Evolutionary conservation across 2,888 invertebrate genomes (phyloP), one percentile per base, ranked within the genome.

Genomic region (Metacarcinus magister): DNA sequence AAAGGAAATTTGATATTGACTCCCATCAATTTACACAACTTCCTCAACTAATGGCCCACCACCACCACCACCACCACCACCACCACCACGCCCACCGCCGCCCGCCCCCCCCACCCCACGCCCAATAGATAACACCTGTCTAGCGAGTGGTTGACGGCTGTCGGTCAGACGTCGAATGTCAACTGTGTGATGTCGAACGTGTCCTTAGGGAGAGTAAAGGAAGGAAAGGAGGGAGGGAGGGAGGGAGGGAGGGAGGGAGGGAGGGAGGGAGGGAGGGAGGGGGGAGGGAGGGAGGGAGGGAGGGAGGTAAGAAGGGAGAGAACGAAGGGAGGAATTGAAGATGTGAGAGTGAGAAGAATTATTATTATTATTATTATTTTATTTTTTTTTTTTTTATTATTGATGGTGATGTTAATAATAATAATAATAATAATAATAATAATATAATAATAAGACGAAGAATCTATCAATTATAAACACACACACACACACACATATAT

Each of bases 121-220:
- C 67, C 82, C 82, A 82, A 32, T 32, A 93, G 93, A 54, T 60
- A 93, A 13, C 54, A 39, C 48, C 23, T 48, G 87, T 94, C 87
- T 87, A 32, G 46, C 46, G 48, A 46, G 94, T 48, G 94, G 82
- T 87, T 23, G 94, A 87, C 23, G 94, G 87, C 48, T 94, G 94
- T 94, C 94, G 87, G 94, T 87, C 87, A 94, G 48, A 82, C 87
- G 94, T 94, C 94, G 89, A 4, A 43, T 44, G 87, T 94, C 94
- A 94, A 19, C 94, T 48, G 39, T 75, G 32, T 48, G 87, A 87
- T 48, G 39, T 13, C 16, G 92, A 54, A 32, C 46, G 82, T 10
- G 54, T 19, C 93, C 39, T 32, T 23, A 32, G 54, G 87, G 93
- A 54, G 39, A 48, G 32, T 7, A 60, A 94, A 19, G 60, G 43